phyloP scores from a whole-genome alignment of 1,140 invertebrate species.

The Drosophila gunungcola region DNA sequence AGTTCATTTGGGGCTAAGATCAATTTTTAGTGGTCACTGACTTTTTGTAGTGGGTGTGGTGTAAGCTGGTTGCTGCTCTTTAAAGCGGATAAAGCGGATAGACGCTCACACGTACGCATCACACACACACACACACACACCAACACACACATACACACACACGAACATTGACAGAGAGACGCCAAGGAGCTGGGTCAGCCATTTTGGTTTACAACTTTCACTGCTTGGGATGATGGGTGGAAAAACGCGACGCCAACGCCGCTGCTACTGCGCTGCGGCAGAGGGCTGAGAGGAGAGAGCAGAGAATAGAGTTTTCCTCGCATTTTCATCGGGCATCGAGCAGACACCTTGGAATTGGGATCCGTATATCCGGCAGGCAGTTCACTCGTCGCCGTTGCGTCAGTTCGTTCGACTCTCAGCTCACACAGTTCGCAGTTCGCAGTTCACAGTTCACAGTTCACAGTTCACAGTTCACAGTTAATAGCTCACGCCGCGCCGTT shows the following conservation, averaged over 20 bases:
- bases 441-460: constrained; percentile 22
- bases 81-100: constrained; percentile 52
- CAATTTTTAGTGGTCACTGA: not conserved
- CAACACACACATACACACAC: constrained; percentile 2
- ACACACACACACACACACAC: not conserved
- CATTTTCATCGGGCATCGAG: constrained; percentile 66
- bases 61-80: constrained; percentile 40
- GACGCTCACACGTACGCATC: constrained; percentile 42
- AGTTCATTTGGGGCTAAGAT: not conserved
- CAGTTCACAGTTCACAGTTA: constrained; percentile 15
- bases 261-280: constrained; percentile 14
- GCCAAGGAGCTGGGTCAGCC: constrained; percentile 43
- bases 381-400: constrained; percentile 81
- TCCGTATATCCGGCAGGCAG: constrained; percentile 60
- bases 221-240: constrained; percentile 52
- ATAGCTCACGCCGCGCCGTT: constrained; percentile 4
- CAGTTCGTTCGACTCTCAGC: constrained; percentile 70
- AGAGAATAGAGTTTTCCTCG: constrained; percentile 59
- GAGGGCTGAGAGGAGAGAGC: not conserved
- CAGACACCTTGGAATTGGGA: constrained; percentile 61
- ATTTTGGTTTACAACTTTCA: constrained; percentile 70
- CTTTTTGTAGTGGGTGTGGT: constrained; percentile 37
- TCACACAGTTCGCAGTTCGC: constrained; percentile 29
- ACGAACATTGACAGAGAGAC: not conserved
- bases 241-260: constrained; percentile 28